phyloP scores from a whole-genome alignment of 2,797 vertebrate species.

The Sebastes variabilis region DNA sequence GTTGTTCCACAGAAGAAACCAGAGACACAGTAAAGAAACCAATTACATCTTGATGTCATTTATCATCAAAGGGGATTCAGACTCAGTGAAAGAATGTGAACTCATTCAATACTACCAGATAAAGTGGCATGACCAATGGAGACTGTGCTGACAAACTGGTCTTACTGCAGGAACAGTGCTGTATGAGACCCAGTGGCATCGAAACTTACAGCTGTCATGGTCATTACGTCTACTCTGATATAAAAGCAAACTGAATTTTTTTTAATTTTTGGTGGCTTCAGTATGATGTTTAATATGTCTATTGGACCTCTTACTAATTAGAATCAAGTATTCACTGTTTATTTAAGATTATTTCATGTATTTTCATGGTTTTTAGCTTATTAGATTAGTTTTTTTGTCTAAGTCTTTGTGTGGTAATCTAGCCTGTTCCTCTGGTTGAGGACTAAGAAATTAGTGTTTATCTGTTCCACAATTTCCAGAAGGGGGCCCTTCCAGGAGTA shows the following conservation, averaged over 20 bases:
- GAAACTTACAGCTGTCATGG: neutral
- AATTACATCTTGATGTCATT: constrained; percentile 19
- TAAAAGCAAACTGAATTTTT: neutral
- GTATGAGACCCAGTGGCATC: neutral
- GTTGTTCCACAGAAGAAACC: constrained; percentile 14
- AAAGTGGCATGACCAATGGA: neutral
- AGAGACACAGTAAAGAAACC: neutral
- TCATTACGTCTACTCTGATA: neutral
- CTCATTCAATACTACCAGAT: neutral
- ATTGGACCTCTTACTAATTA: neutral
- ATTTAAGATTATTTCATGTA: too few relatives aligned
- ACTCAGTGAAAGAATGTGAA: constrained; percentile 23
- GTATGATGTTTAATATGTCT: neutral
- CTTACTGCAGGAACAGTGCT: neutral
- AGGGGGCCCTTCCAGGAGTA: too few relatives aligned
- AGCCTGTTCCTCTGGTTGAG: too few relatives aligned
- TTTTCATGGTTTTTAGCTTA: too few relatives aligned
- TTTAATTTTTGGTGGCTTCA: neutral
- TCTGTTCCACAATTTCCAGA: too few relatives aligned
- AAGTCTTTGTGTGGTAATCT: too few relatives aligned
- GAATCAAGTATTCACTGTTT: neutral
- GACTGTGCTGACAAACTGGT: neutral
- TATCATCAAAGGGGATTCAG: constrained; percentile 16
- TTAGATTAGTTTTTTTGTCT: too few relatives aligned
- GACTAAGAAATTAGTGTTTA: too few relatives aligned